A percentile compares a stretch with the other conserved stretches of the same genome.
These are phyloP conservation scores for Scaptodrosophila lebanonensis DNA, from an alignment of 1,140 invertebrate species.

Conservation along the genomic window DNA sequence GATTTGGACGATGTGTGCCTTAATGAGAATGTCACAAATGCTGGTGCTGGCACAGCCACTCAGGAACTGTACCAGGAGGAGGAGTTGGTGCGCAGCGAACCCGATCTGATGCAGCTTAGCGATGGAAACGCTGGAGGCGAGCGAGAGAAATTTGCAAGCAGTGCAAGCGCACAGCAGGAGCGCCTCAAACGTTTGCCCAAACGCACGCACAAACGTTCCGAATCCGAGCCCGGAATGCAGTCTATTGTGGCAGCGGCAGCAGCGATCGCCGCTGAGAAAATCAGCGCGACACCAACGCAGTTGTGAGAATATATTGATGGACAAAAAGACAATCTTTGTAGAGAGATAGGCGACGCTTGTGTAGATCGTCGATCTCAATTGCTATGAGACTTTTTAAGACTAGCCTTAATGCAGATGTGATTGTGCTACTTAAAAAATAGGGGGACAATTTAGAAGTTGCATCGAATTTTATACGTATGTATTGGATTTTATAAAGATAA, in stretches of 20 bases:
- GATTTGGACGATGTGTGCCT: slow-evolving; percentile 87
- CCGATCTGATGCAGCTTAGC: slow-evolving; percentile 68
- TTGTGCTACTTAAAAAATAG: no score
- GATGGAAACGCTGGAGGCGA: slow-evolving; percentile 8
- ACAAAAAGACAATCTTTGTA: no score
- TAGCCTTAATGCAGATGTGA: no score
- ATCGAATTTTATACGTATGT: no score
- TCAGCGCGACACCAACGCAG: slow-evolving; percentile 10
- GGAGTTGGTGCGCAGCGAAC: slow-evolving; percentile 74
- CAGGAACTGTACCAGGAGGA: slow-evolving; percentile 64
- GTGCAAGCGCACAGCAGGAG: slow-evolving; percentile 18
- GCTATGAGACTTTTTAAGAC: no score
- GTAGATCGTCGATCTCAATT: no score
- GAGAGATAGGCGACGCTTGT: no score
- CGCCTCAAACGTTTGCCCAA: slow-evolving; percentile 36
- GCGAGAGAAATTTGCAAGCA: slow-evolving; percentile 20
- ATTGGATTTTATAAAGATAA: no score
- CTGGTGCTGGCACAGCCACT: slow-evolving; percentile 28
- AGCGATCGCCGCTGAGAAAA: neutral
- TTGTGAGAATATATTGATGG: no score
- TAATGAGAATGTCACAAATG: slow-evolving; percentile 83
- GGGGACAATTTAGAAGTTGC: no score
- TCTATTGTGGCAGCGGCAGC: slow-evolving; percentile 35
- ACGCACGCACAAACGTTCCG: slow-evolving; percentile 76
- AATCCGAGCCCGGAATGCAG: slow-evolving; percentile 73